Evolutionary conservation across 2,113 vertebrate genomes (phyloP), one percentile per base, ranked within the genome.

Genomic region (Entomyzon cyanotis): DNA sequence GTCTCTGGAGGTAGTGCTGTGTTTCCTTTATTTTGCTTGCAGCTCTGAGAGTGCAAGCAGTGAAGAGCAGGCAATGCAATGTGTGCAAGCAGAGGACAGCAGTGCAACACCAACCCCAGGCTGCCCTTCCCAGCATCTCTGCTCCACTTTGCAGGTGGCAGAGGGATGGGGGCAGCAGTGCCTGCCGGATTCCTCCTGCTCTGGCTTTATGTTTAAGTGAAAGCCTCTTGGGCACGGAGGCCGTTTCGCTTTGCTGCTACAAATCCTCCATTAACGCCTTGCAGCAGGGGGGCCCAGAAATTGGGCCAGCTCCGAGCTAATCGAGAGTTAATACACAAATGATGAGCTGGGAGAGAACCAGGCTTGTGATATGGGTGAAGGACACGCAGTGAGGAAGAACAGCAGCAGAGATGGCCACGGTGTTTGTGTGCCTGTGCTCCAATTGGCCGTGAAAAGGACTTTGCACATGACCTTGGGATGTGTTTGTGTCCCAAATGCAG

Each of bases 201-300:
- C 84, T 28, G 70, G 4, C 33, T 86, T 60, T 27, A 7, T 25
- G 62, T 65, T 81, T 58, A 37, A 93, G 88, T 7, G 25, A 75
- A 75, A 80, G 46, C 33, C 90, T 96, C 90, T 28, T 73, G 90
- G 94, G 94, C 74, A 84, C 30, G 85, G 82, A 47, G 88, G 62
- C 90, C 20, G 11, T 79, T 77, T 75, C 0, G 11, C 82, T 95
- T 93, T 95, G 78, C 92, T 53, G 96, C 58, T 53, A 74, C 85
- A 86, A 91, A 90, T 35, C 94, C 82, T 90, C 90, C 92, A 65
- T 94, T 92, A 95, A 69, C 11, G 5, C 8, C 5, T 62, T 58
- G 52, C 88, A 82, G 94, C 92, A 88, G 92, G 94, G 63, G 86
- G 90, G 71, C 88, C 70, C 83, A 73, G 92, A 93, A 96, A 90